Base-by-base conservation (phyloP, 2,888 invertebrate species). In the Cantharis nigra region DNA sequence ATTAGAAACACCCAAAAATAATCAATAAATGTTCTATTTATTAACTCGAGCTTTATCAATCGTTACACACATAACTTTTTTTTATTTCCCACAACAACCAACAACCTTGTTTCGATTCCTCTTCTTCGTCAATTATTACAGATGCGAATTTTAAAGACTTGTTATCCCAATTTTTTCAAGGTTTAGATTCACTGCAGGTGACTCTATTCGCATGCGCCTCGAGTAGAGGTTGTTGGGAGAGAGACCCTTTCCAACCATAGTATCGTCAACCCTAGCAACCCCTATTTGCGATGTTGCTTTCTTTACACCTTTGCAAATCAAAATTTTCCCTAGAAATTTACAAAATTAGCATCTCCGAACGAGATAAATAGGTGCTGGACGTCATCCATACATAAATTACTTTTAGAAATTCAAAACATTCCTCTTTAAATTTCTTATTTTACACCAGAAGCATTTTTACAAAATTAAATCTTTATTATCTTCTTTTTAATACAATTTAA, bases 171-270 rank as follows among this genome's bases (percentile, higher is more conserved):
- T 49, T 49, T 49, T 49, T 49, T 49, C 49, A 49, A 49, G 18
- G 65, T 67, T 67, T 67, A 67, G 65, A 26, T 67, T 13, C 65
- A 14, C 16, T 30, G 70, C 75, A 69, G 77, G 70, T 77, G 70
- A 79, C 77, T 71, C 65, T 71, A 72, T 18, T 63, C 69, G 76
- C 76, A 69, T 76, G 78, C 78, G 76, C 78, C 69, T 65, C 71
- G 69, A 63, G 49, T 69, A 33, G 70, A 74, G 20, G 69, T 62
- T 70, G 69, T 74, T 70, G 72, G 67, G 63, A 72, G 75, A 72
- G 75, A 74, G 74, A 71, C 67, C 77, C 77, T 79, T 75, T 77
- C 75, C 74, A 72, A 73, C 77, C 72, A 74, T 67, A 67, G 65
- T 67, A 23, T 23, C 69, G 69, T 74, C 70, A 75, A 75, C 75